Base-by-base conservation (phyloP, 2,113 vertebrate genomes). In the Melanotaenia duboulayi region DNA sequence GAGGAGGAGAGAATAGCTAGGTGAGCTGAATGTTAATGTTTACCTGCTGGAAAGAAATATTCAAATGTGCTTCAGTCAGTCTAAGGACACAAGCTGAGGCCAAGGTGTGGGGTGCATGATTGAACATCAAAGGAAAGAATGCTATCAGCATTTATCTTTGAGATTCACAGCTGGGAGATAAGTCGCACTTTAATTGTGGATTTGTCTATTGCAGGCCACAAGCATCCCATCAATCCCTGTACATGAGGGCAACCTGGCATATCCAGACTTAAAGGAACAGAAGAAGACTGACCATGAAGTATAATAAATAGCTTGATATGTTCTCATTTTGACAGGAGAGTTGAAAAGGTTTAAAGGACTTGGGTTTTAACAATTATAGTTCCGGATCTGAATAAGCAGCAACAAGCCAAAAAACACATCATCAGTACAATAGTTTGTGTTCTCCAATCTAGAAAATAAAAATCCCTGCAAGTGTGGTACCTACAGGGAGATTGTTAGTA, bases 201-300 rank as follows among this genome's bases (percentile, higher is more conserved):
- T 84, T 76, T 88, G 71, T 85, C 87, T 85, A 81, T 83, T 87
- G 61, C 81, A 80, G 84, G 87, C 91, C 91, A 87, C 82, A 79
- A 76, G 79, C 74, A 68, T 74, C 73, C 67, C 81, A 91, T 92
- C 89, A 87, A 88, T 92, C 89, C 90, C 65, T 65, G 62, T 14
- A 82, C 68, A 80, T 24, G 14, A n/a, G 7, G 71, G 59, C 28
- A 64, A 84, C 66, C 28, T 73, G 71, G 78, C 77, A 63, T 70
- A 74, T 80, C 44, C 70, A 54, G 37, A 80, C 73, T 78, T 81
- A 62, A 74, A 85, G 64, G 65, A 76, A 84, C 42, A 46, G 67
- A 65, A 55, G n/a, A 44, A 76, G 49, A 65, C 48, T 73, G 67
- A 81, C 78, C 51, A 48, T 73, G 82, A 90, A 90, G 87, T 80